Evolutionary conservation across 2,797 vertebrate genomes (phyloP), one percentile per base, ranked within the genome.

Genomic region (Setipinna tenuifilis): DNA sequence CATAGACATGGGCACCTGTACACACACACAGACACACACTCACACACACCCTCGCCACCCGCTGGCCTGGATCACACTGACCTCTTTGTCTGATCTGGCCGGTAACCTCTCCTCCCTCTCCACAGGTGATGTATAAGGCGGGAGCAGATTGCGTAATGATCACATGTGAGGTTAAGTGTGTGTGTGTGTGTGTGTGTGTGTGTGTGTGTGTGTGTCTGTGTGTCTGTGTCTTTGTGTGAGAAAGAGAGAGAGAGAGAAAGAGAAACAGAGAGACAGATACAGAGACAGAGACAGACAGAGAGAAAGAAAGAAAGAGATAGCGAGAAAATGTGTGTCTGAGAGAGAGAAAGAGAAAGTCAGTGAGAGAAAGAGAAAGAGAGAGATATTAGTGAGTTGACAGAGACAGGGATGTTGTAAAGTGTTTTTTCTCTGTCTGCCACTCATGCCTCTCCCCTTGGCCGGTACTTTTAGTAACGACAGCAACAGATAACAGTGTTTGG

Each of bases 61-160:
- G 89, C 71, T 44, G 35, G 31, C 2, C 31, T 44, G 17, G 71
- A 41, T 35, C 35, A 44, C 71, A 78, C 71, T 78, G 71, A 17
- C 35, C 31, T 44, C 31, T 78, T 78, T 78, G 71, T 78, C 71
- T 21, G 17, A 54, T 54, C 50, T 54, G 50, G 59, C 83, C 88
- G 85, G 61, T 84, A 59, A 89, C 84, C 54, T 90, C 82, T 86
- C 89, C 50, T 84, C 86, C 61, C 50, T 87, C 35, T 65, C 12
- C 46, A 68, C 46, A 90, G 85, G 88, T 71, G 21, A 58, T 83
- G 92, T 96, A 95, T 96, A 96, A 96, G 96, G 92, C 88, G 92
- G 92, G 10, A 59, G 90, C 86, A 88, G 3, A 48, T 96, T 96
- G 93, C 90, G 81, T 96, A 96, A 97, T 87, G 89, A 89, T 96